Conservation (phyloP, 2,888 invertebrate species). For the Helobdella robusta region DNA sequence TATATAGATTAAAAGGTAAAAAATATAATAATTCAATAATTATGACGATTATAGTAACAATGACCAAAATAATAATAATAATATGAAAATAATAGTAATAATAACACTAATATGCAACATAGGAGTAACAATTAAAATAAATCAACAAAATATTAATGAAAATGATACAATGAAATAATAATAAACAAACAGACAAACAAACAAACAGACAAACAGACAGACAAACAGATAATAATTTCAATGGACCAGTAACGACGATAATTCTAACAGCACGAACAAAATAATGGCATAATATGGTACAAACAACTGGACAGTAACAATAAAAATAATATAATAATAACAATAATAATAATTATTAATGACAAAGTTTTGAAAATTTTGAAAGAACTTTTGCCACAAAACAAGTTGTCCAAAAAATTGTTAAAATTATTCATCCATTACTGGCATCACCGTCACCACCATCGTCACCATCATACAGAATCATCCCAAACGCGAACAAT, state of each 20-base stretch:
- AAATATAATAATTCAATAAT: no score
- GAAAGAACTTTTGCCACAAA: neutral
- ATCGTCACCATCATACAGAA: constrained; percentile 9
- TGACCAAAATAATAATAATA: neutral
- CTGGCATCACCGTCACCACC: constrained; percentile 1
- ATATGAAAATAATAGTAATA: neutral
- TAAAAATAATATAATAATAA: constrained; percentile 5
- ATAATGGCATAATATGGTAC: neutral
- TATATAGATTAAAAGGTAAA: neutral
- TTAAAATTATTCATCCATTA: constrained; percentile 4
- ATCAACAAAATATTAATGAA: neutral
- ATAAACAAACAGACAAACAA: no score
- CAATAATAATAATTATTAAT: neutral
- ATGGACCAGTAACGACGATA: neutral
- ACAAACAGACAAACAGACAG: no score
- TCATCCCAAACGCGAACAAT: no score
- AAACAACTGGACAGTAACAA: neutral
- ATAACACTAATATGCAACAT: neutral
- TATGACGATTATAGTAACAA: neutral
- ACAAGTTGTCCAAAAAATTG: no score
- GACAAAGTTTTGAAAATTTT: neutral
- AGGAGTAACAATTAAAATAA: neutral
- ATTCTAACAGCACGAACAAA: neutral
- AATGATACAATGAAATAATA: no score
- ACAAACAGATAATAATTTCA: no score